Evolutionary conservation across 2,797 vertebrate species (phyloP).

Genomic region (Coregonus ussuriensis): DNA sequence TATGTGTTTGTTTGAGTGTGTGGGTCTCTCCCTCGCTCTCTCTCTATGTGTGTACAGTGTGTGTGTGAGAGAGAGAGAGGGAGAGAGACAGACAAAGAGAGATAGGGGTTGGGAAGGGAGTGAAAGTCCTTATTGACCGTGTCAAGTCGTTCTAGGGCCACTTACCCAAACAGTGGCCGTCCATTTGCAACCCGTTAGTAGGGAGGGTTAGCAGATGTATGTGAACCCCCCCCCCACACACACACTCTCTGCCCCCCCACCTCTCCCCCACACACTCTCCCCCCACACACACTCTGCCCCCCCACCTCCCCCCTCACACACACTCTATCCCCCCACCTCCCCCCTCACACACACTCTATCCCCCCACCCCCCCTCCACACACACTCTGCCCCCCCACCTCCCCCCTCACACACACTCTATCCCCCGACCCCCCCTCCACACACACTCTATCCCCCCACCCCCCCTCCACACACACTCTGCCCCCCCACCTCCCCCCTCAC

Average conservation of each 20-base stretch:
- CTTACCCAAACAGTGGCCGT: slow-evolving; percentile 43
- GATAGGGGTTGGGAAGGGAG: slow-evolving; percentile 4
- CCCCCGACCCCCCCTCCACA: slow-evolving; percentile 18
- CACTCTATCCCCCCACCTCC: slow-evolving; percentile 19
- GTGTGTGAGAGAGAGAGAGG: slow-evolving; percentile 33
- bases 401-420: background rate
- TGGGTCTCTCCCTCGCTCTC: background rate
- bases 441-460: background rate
- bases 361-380: slow-evolving; percentile 24
- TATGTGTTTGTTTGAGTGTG: background rate
- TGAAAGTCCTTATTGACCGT: slow-evolving; percentile 24
- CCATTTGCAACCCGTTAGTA: slow-evolving; percentile 68
- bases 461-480: slow-evolving; percentile 28
- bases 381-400: background rate
- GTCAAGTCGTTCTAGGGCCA: slow-evolving; percentile 45
- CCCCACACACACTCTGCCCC: background rate
- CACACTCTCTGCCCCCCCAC: slow-evolving; percentile 21
- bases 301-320: slow-evolving; percentile 31
- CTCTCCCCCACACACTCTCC: slow-evolving; percentile 6
- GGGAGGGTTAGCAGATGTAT: slow-evolving; percentile 46
- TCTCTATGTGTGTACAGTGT: slow-evolving; percentile 7
- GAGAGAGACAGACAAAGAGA: background rate
- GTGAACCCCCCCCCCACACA: slow-evolving; percentile 49
- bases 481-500: slow-evolving; percentile 21
- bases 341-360: background rate